phyloP scores from a whole-genome alignment of 1,140 invertebrate species.

The Trichomalopsis sarcophagae region DNA sequence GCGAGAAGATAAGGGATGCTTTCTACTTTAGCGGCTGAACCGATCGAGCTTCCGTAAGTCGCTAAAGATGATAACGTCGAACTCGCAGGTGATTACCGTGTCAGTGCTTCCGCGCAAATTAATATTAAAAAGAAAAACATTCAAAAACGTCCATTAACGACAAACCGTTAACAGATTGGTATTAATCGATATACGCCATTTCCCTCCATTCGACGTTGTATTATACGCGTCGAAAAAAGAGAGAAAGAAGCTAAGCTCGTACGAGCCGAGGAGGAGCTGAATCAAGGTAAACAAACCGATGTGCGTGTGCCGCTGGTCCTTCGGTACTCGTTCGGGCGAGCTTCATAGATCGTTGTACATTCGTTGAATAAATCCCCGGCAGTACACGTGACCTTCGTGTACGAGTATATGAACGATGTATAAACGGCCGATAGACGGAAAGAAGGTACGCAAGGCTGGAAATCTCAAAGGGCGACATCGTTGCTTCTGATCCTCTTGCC shows the following conservation, averaged over 20 bases:
- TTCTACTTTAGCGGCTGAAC: not conserved
- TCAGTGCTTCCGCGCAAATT: no score
- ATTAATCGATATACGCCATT: slow-evolving; percentile 42
- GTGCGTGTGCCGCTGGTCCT: not conserved
- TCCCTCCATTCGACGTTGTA: not conserved
- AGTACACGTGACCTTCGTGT: not conserved
- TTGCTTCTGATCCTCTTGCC: no score
- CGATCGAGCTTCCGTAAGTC: no score
- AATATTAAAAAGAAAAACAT: no score
- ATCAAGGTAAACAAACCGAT: slow-evolving; percentile 29
- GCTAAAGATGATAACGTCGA: no score
- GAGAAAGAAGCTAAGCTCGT: not conserved
- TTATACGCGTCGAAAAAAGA: not conserved
- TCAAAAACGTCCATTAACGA: not conserved
- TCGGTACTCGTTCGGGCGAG: not conserved
- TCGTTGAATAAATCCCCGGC: not conserved
- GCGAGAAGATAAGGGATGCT: not conserved
- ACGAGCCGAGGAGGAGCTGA: no score
- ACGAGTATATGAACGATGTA: not conserved
- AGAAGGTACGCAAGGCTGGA: not conserved
- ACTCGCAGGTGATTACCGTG: no score
- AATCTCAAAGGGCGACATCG: no score
- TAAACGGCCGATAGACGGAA: not conserved
- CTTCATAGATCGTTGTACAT: not conserved
- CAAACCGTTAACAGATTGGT: slow-evolving; percentile 15